These are phyloP conservation scores for Macrotus californicus DNA, from an alignment of 2,113 vertebrate genomes.

Conservation along the genomic window DNA sequence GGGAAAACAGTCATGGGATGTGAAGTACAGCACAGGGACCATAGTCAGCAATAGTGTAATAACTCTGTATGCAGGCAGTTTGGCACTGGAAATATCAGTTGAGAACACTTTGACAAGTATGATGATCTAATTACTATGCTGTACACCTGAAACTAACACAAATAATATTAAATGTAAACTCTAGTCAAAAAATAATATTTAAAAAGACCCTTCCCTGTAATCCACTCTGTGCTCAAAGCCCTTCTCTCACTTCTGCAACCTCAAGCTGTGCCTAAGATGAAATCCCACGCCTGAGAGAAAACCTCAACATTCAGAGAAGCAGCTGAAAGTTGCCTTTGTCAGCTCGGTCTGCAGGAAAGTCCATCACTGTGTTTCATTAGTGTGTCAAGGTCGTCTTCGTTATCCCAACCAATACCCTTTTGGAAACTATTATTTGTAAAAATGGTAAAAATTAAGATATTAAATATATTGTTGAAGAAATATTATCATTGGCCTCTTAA, in stretches of 20 bases:
- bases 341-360: neutral
- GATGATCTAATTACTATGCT: neutral
- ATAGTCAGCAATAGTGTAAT: neutral
- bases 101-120: neutral
- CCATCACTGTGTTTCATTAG: neutral
- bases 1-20: neutral
- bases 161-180: neutral
- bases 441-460: neutral
- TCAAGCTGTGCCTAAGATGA: neutral
- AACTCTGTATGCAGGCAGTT: neutral
- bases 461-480: neutral
- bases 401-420: neutral
- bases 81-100: neutral
- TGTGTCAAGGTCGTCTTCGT: neutral
- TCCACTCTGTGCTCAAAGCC: neutral
- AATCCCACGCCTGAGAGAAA: neutral
- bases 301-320: neutral
- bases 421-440: neutral
- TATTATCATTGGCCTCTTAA: neutral
- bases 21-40: neutral
- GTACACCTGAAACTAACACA: neutral
- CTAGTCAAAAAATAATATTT: neutral
- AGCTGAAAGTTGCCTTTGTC: neutral
- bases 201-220: neutral
- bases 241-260: neutral